Evolutionary conservation across 1,140 invertebrate genomes (phyloP), one percentile per base, ranked within the genome.

Genomic region (Bombus picipes): DNA sequence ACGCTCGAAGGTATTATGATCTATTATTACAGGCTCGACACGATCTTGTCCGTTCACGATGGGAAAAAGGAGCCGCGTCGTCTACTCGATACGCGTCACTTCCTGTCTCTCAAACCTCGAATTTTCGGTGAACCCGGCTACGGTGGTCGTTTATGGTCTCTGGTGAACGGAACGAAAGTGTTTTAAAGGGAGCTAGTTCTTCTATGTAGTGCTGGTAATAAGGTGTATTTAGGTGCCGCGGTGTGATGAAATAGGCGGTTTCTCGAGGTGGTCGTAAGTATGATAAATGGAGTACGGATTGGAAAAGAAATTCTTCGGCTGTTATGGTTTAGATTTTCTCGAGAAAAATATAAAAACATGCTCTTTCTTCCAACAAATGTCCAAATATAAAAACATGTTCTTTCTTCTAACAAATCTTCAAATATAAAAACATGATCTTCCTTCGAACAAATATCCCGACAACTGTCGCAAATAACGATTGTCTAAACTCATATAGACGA

Each of bases 1-100:
- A 78, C n/a, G 32, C 39, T 79, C 68, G 66, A 66, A 41, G 37
- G 28, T 34, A 74, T 76, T 84, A 82, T 81, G 81, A 81, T 89
- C 82, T 81, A 85, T 85, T 85, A 87, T 84, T 66, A 70, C 68
- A 8, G 59, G 65, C 65, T 32, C 65, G 13, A 32, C n/a, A 66
- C 65, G 65, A 32, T 28, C 32, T 22, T 22, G 6, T 13, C 4
- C 3, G 18, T 22, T 53, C 47, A 53, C 18, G 47, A 18, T 53
- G 47, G 6, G 47, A 53, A 53, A 53, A 53, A 53, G 47, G 8
- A 12, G 41, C 41, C 41, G n/a, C 59, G 59, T n/a, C 28, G 59
- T n/a, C 62, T 12, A 28, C 13, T 32, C 59, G 77, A 43, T 25
- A 18, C 18, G 59, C 47, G 53, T 34, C 73, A 18, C 47, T 75